A percentile compares a stretch with the other conserved stretches of the same genome.
phyloP scores from a whole-genome alignment of 1,140 invertebrate genomes.

The Drosophila seguyi region DNA sequence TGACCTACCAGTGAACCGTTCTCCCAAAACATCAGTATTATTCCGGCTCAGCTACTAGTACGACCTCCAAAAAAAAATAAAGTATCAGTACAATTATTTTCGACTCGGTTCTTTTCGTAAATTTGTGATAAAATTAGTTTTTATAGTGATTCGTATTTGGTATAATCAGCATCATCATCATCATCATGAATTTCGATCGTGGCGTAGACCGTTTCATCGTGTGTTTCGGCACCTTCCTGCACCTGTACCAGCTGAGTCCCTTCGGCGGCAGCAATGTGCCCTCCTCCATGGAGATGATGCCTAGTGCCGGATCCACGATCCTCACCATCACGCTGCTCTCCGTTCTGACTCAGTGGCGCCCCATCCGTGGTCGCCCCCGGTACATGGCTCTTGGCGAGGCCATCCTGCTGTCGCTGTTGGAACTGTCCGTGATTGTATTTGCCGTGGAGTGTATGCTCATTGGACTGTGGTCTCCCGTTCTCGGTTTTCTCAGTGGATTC shows the following conservation, averaged over 20 bases:
- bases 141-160: not conserved
- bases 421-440: no score
- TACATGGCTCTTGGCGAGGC: no score
- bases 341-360: no score
- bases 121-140: conserved; percentile 1
- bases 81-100: not conserved
- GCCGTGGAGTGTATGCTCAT: no score
- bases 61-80: not conserved
- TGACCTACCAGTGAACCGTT: not conserved
- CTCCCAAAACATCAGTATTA: not conserved
- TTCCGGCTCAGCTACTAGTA: not conserved
- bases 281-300: not conserved
- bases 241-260: not conserved
- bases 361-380: no score
- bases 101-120: not conserved
- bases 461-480: no score
- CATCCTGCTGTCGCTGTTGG: no score
- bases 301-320: not conserved
- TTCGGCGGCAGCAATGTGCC: not conserved
- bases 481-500: no score
- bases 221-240: not conserved
- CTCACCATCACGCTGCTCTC: no score
- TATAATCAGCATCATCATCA: no score
- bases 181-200: not conserved
- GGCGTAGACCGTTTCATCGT: not conserved